Conservation (phyloP, 92 coral and sea anemone species). For the Umimayanthus chanpuru region DNA sequence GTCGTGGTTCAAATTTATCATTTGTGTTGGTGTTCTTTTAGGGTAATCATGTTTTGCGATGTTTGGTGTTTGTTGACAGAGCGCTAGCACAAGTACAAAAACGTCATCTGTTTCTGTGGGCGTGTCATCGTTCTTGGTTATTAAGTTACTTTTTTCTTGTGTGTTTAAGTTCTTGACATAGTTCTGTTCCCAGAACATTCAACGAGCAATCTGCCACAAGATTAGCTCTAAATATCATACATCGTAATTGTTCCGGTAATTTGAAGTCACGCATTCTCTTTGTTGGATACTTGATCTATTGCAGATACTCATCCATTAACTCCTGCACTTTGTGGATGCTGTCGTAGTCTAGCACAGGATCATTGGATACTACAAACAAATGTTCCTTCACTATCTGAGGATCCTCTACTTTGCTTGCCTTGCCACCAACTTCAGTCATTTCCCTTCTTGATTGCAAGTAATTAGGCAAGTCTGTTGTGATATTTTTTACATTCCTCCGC, state of each 20-base stretch:
- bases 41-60: conserved; percentile 11
- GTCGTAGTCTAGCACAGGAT: too few species aligned
- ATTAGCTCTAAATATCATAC: conserved; percentile 45
- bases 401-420: too few species aligned
- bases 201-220: conserved; percentile 48
- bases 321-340: too few species aligned
- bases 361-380: too few species aligned
- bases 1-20: conserved; percentile 6
- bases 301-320: too few species aligned
- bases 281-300: too few species aligned
- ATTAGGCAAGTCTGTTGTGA: too few species aligned
- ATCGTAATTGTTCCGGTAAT: conserved; percentile 44
- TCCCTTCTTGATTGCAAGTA: too few species aligned
- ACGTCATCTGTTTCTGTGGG: conserved; percentile 12
- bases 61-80: conserved; percentile 13
- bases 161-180: conserved; percentile 54
- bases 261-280: too few species aligned
- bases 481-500: too few species aligned
- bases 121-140: conserved; percentile 36
- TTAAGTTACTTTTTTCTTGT: conserved; percentile 55
- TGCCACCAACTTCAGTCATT: too few species aligned
- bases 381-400: too few species aligned
- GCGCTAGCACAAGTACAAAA: conserved; percentile 12
- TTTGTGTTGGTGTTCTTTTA: conserved; percentile 14
- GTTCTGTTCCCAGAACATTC: conserved; percentile 46